These are phyloP conservation scores for Lysiphlebus fabarum DNA, from an alignment of 1,140 invertebrate species.

Conservation along the genomic window DNA sequence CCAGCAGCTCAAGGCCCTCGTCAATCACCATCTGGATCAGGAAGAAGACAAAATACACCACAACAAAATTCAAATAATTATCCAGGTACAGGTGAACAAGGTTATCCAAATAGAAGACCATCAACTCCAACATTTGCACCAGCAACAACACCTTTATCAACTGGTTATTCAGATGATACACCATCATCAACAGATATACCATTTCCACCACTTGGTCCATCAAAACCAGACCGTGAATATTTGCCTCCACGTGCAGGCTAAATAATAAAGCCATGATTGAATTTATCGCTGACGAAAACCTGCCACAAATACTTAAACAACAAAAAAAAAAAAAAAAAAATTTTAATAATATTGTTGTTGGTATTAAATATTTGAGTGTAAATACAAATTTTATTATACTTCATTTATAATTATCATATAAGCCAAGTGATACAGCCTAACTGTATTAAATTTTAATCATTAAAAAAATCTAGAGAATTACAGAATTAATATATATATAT, in stretches of 20 bases:
- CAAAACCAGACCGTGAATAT: conserved; percentile 46
- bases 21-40: conserved; percentile 10
- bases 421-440: conserved; percentile 35
- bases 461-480: neutral
- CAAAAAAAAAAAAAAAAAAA: no score
- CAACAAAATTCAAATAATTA: conserved; percentile 9
- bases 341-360: conserved; percentile 22
- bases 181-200: conserved; percentile 24
- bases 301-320: neutral
- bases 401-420: conserved; percentile 25
- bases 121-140: conserved; percentile 23
- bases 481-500: neutral
- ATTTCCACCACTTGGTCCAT: conserved; percentile 37
- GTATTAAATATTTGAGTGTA: conserved; percentile 38
- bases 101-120: conserved; percentile 19
- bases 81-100: neutral
- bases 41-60: conserved; percentile 4
- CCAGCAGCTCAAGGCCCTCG: conserved; percentile 23
- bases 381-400: conserved; percentile 41
- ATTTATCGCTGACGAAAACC: neutral
- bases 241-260: conserved; percentile 44
- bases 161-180: conserved; percentile 23
- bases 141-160: conserved; percentile 28
- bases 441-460: conserved; percentile 26
- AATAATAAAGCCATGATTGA: conserved; percentile 10